These are phyloP conservation scores for Hirtodrosophila trivittata DNA, from an alignment of 2,888 invertebrate species.

Conservation along the genomic window DNA sequence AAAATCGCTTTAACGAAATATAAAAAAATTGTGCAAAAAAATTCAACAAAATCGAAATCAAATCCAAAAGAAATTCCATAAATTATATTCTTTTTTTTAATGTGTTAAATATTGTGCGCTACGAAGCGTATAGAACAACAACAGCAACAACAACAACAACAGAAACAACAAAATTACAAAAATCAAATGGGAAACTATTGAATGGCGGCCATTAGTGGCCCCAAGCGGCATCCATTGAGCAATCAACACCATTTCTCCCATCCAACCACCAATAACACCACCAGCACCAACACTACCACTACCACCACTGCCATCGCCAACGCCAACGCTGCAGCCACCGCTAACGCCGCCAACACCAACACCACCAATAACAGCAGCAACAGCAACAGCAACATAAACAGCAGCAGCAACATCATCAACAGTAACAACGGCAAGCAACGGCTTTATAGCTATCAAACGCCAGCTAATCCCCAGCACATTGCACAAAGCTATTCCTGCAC, in stretches of 20 bases:
- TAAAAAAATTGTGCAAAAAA: conserved; percentile 42
- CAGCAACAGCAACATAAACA: conserved; percentile 9
- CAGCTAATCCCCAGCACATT: conserved; percentile 44
- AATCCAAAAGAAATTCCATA: conserved; percentile 26
- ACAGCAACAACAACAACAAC: conserved; percentile 21
- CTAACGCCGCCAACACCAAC: conserved; percentile 7
- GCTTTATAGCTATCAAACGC: conserved; percentile 34
- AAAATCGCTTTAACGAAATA: conserved; percentile 1
- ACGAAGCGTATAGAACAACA: conserved; percentile 7
- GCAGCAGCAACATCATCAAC: conserved; percentile 22
- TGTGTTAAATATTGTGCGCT: conserved; percentile 39
- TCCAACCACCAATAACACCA: conserved; percentile 46
- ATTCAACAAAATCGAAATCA: conserved; percentile 22
- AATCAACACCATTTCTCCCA: conserved; percentile 74
- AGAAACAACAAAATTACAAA: conserved; percentile 28
- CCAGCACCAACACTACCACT: conserved; percentile 12
- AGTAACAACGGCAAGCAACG: conserved; percentile 27
- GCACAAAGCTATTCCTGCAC: conserved; percentile 29
- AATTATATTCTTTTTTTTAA: conserved; percentile 28
- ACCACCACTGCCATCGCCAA: conserved; percentile 14
- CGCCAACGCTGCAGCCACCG: conserved; percentile 26
- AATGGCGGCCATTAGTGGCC: conserved; percentile 93
- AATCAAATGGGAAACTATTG: conserved; percentile 83
- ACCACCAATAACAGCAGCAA: conserved; percentile 22
- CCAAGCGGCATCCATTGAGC: conserved; percentile 88